Evolutionary conservation across 2,113 vertebrate genomes (phyloP), one percentile per base, ranked within the genome.

Genomic region (Alaudala cheleensis): DNA sequence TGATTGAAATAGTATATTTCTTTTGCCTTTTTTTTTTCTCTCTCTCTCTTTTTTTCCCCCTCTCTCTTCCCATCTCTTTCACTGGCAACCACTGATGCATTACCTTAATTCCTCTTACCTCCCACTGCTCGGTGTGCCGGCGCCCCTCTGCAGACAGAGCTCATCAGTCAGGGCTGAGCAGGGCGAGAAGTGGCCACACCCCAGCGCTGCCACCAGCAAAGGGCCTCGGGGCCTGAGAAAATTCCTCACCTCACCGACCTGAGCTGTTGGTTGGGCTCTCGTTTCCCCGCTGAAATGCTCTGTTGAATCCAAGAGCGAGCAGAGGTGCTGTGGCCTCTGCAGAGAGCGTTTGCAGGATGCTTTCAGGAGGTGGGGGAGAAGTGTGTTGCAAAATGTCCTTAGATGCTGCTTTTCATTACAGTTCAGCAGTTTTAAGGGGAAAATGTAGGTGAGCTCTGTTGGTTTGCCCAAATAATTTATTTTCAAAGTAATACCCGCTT

Each of bases 1-100:
- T 98, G 97, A 98, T 98, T 97, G 97, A 98, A 98, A 98, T 96
- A 87, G 96, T 97, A 96, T 98, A 98, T 98, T 98, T 97, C 97
- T 98, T 97, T 96, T 97, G 50, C 70, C 49, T 61, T 62, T 56
- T 69, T 21, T 14, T 28, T 9, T 4, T 8, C 3, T 1, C 2
- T 14, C 0, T 4, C 37, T 37, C 37, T 1, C 3, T 10, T 14
- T 13, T 2, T 0, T 4, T 2, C 8, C 2, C 14, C 39, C 22
- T 5, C 14, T 2, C 17, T 2, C 78, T 88, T 91, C 86, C 85
- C 97, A 97, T 97, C 96, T 97, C 96, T 96, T 96, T 95, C 97
- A 88, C 94, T 97, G 97, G 98, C 96, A 97, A 56, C 91, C 92
- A 47, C 94, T 94, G 91, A 71, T 93, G 74, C 92, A 67, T 97